Conservation (phyloP, 2,888 invertebrate genomes). For the Allygus modestus region DNA sequence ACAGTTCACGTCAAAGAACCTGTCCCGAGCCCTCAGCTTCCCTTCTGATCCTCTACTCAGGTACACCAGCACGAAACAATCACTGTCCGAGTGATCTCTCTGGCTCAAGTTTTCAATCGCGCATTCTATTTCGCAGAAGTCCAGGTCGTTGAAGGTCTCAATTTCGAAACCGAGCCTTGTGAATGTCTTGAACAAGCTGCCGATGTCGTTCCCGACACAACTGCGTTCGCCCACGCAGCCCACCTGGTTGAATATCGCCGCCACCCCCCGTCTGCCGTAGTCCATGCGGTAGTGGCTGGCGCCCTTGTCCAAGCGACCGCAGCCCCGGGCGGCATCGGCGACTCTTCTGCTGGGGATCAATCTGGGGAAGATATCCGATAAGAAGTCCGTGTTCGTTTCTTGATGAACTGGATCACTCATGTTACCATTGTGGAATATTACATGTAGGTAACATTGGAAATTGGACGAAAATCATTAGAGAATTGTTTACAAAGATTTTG, state of each 20-base stretch:
- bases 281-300: conserved; percentile 21
- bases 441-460: background rate
- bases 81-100: background rate
- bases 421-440: background rate
- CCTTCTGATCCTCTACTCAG: background rate
- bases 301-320: background rate
- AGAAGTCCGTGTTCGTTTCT: background rate
- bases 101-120: background rate
- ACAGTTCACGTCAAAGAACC: background rate
- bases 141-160: background rate
- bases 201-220: background rate
- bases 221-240: background rate
- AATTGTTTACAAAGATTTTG: background rate
- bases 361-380: background rate
- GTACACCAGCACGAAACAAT: background rate
- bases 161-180: background rate
- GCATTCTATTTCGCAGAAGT: background rate
- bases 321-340: background rate
- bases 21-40: background rate
- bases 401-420: background rate
- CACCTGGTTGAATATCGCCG: conserved; percentile 15
- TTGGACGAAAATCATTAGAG: background rate
- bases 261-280: background rate
- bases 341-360: background rate
- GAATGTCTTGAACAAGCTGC: conserved; percentile 2